Evolutionary conservation across 2,113 vertebrate genomes (phyloP), one percentile per base, ranked within the genome.

Genomic region (Microcebus lehilahytsara): DNA sequence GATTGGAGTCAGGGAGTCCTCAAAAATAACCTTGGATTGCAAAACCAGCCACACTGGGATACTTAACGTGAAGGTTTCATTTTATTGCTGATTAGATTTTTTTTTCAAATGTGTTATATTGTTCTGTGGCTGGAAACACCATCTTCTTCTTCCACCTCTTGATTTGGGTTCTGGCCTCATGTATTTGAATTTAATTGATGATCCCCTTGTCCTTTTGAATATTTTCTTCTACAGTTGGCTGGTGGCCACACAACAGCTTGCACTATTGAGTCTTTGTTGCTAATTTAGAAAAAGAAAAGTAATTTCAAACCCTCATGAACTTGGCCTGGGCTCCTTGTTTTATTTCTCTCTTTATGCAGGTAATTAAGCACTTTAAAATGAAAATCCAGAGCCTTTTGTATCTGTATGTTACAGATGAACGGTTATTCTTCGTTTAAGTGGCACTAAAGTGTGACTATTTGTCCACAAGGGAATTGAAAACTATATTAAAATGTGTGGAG

Each of bases 301-400:
- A 98, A 98, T 98, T 98, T 97, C 51, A 96, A 90, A 85, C 51
- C 90, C 0, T 78, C 67, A 90, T 90, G 94, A 97, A 97, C 46
- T 94, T 98, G 87, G 1, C 83, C 90, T 97, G 85, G 64, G n/a
- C 42, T 96, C 32, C 89, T 94, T 96, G 58, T 95, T 95, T 97
- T 95, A 84, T 95, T 98, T 96, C 74, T 96, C 14, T 96, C 69
- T 96, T 94, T 98, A 88, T 97, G 87, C 13, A 46, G 96, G 40
- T 97, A 97, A 97, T 85, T 96, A 96, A 94, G 80, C 30, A 75
- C 67, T 98, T 92, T 0, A 92, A 98, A 89, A 97, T 90, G 91
- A 97, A 97, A 97, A 92, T 66, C 84, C 64, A 86, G 60, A 94
- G 74, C 53, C 66, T 97, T 97, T 92, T 90, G 0, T 93, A 71